Percentiles rank a stretch among this genome's conserved stretches.
Conservation (phyloP, 1,140 invertebrate species). For the Lordiphosa clarofinis region DNA sequence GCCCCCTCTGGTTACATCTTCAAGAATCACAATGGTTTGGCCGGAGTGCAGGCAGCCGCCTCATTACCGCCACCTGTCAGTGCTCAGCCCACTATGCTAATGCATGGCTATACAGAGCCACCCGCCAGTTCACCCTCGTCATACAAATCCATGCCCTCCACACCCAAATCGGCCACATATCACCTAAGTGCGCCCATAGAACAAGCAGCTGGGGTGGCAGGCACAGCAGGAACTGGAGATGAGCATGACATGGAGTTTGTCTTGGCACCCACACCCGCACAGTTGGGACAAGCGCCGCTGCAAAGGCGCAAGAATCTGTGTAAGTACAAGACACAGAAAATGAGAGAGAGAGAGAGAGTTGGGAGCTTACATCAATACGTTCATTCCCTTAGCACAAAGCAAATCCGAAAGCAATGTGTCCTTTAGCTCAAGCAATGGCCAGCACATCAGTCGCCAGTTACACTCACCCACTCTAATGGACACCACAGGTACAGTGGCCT, state of each 20-base stretch:
- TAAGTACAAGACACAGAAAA: constrained; percentile 25
- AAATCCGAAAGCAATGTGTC: constrained; percentile 56
- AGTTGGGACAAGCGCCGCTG: constrained; percentile 91
- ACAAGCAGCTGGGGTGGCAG: constrained; percentile 5
- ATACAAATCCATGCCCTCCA: constrained; percentile 69
- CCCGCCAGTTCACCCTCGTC: constrained; percentile 63
- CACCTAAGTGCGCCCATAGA: constrained; percentile 61
- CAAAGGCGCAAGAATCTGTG: constrained; percentile 83
- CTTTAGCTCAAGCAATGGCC: constrained; percentile 48
- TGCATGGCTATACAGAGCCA: constrained; percentile 58
- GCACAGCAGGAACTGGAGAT: constrained; percentile 23
- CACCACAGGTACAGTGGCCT: constrained; percentile 20
- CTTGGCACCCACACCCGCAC: constrained; percentile 94
- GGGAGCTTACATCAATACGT: not conserved
- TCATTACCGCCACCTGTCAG: constrained; percentile 44
- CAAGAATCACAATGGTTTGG: constrained; percentile 65
- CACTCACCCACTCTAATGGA: constrained; percentile 64
- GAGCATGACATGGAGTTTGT: constrained; percentile 85
- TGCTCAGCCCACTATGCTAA: constrained; percentile 58
- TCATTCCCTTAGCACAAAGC: constrained; percentile 48
- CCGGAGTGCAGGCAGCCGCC: constrained; percentile 25
- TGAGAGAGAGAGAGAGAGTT: not conserved
- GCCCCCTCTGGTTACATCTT: constrained; percentile 44
- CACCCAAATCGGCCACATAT: constrained; percentile 67
- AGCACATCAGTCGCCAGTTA: constrained; percentile 59